A percentile compares a stretch with the other conserved stretches of the same genome.
Conservation (phyloP, 2,797 vertebrate genomes). For the Pseudochromis fuscus region DNA sequence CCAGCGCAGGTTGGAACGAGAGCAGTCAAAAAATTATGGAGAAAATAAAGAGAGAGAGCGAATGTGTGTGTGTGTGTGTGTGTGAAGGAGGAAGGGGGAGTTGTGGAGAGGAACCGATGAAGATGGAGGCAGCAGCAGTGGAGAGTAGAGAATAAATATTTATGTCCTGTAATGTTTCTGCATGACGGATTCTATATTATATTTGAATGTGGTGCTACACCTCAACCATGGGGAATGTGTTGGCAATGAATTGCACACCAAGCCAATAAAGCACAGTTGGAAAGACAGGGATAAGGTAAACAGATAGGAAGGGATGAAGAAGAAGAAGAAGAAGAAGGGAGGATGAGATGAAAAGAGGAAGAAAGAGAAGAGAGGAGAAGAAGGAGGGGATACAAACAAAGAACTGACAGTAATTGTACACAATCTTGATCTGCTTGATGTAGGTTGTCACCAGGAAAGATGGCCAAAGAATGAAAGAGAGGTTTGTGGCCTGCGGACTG, state of each 20-base stretch:
- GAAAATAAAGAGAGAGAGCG: conserved; percentile 21
- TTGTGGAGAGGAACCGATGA: conserved; percentile 68
- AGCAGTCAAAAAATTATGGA: conserved; percentile 63
- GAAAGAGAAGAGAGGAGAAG: conserved; percentile 37
- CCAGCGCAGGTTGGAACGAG: conserved; percentile 58
- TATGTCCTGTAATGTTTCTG: conserved; percentile 84
- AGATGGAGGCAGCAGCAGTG: conserved; percentile 70
- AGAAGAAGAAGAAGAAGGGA: conserved; percentile 33
- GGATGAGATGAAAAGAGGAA: conserved; percentile 25
- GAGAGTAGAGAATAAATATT: conserved; percentile 83
- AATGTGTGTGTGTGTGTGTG: too few species aligned
- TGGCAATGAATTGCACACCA: conserved; percentile 61
- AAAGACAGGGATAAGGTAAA: conserved; percentile 51
- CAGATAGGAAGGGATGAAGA: conserved; percentile 28
- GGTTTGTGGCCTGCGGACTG: conserved; percentile 74
- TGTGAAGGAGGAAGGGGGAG: conserved; percentile 4
- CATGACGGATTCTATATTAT: conserved; percentile 81
- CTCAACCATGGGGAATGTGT: conserved; percentile 75
- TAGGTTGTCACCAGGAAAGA: conserved; percentile 60
- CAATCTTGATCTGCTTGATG: too few species aligned
- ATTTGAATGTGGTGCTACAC: conserved; percentile 74
- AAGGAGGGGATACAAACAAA: conserved; percentile 73
- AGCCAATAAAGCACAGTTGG: conserved; percentile 67
- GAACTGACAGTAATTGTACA: conserved; percentile 35
- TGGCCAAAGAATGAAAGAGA: conserved; percentile 67